Evolutionary conservation across 2,888 invertebrate species (phyloP).

Genomic region (Serrognathus titanus): DNA sequence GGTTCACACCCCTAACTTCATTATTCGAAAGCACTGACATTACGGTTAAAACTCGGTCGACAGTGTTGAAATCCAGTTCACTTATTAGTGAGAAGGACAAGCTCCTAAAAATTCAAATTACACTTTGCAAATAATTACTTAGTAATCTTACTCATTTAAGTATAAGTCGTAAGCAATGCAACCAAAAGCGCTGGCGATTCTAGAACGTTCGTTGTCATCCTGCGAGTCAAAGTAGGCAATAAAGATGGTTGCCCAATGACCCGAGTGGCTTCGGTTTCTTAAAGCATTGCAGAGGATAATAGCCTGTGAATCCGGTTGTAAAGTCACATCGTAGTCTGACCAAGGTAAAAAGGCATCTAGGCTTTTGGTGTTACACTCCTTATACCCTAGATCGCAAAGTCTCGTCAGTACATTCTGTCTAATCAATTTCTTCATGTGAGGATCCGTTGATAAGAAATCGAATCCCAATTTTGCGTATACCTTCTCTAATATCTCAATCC

Average conservation of each 20-base stretch:
- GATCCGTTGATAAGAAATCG: constrained; percentile 14
- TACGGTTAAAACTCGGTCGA: constrained; percentile 12
- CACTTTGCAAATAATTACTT: too few species aligned
- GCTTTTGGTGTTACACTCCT: constrained; percentile 22
- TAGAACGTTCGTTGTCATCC: constrained; percentile 59
- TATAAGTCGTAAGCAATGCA: constrained; percentile 46
- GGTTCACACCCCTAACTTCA: constrained; percentile 48
- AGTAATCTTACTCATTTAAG: too few species aligned
- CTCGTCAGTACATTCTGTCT: constrained; percentile 24
- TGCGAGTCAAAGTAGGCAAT: constrained; percentile 51
- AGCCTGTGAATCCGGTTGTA: constrained; percentile 30
- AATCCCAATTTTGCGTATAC: constrained; percentile 46
- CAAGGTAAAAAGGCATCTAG: constrained; percentile 11
- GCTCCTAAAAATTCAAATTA: too few species aligned
- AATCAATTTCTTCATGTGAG: constrained; percentile 25
- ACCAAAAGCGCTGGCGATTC: constrained; percentile 60
- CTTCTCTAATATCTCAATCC: constrained; percentile 44
- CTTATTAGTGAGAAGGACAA: too few species aligned
- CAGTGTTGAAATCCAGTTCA: too few species aligned
- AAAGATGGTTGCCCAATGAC: constrained; percentile 63
- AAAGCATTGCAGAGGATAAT: constrained; percentile 47
- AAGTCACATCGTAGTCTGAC: neutral
- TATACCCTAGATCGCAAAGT: constrained; percentile 26
- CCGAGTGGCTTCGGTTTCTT: constrained; percentile 47
- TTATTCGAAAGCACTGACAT: constrained; percentile 42